phyloP scores from a whole-genome alignment of 2,888 invertebrate genomes.

The Dichetophora obliterata region DNA sequence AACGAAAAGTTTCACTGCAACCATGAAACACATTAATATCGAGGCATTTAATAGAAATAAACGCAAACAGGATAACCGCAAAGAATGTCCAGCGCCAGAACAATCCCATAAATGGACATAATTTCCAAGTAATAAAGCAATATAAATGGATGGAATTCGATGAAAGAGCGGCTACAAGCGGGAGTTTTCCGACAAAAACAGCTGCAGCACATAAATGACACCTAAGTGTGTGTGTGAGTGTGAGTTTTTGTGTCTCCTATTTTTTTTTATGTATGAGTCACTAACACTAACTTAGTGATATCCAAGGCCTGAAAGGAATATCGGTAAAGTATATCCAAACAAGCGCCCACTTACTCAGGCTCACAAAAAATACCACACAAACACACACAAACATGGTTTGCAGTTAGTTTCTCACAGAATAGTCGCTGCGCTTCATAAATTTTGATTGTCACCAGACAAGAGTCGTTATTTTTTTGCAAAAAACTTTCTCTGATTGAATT shows the following conservation, averaged over 20 bases:
- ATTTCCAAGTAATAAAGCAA: too few relatives aligned
- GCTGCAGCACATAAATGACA: too few relatives aligned
- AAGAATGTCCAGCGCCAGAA: background rate
- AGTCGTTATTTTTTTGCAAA: background rate
- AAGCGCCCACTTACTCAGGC: too few relatives aligned
- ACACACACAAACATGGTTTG: too few relatives aligned
- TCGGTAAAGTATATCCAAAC: too few relatives aligned
- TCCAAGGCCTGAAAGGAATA: background rate
- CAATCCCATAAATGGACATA: background rate
- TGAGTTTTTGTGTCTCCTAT: background rate
- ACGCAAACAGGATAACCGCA: background rate
- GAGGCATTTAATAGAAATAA: background rate
- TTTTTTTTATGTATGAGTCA: background rate
- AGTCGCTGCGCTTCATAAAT: background rate
- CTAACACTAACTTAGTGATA: background rate
- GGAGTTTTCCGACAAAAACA: too few relatives aligned
- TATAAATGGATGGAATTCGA: too few relatives aligned
- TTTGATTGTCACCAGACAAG: background rate
- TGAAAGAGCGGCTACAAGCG: too few relatives aligned
- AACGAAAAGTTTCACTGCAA: background rate
- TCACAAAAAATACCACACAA: too few relatives aligned
- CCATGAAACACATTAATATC: background rate
- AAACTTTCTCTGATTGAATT: background rate
- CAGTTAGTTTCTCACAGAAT: background rate
- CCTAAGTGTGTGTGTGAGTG: background rate